These are phyloP conservation scores for Linyphia triangularis DNA, from an alignment of 2,888 invertebrate species.

Conservation along the genomic window DNA sequence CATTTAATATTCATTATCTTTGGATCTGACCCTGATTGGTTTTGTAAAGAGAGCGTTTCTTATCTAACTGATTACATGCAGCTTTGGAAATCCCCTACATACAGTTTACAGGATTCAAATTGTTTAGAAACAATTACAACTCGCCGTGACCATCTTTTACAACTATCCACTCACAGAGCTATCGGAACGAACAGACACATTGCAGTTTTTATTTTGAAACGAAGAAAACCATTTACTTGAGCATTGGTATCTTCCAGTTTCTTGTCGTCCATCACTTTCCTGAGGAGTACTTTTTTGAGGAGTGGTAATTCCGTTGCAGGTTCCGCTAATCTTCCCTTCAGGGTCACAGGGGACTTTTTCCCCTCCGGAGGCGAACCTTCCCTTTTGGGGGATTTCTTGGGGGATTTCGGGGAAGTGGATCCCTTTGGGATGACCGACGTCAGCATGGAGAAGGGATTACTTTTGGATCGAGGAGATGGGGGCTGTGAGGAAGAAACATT, in stretches of 20 bases:
- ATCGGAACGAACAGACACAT: not conserved
- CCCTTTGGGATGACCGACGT: slow-evolving; percentile 48
- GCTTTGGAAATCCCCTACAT: too few relatives aligned
- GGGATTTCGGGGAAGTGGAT: slow-evolving; percentile 48
- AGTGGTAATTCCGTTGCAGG: slow-evolving; percentile 59
- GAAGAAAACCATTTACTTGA: slow-evolving; percentile 11
- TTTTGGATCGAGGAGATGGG: slow-evolving; percentile 47
- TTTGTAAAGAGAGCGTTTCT: too few relatives aligned
- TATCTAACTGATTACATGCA: too few relatives aligned
- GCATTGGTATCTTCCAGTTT: slow-evolving; percentile 24
- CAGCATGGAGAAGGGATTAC: slow-evolving; percentile 41
- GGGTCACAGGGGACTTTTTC: slow-evolving; percentile 32
- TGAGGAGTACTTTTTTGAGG: slow-evolving; percentile 68
- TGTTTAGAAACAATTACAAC: too few relatives aligned
- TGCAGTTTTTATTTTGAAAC: not conserved
- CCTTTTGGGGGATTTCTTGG: slow-evolving; percentile 46
- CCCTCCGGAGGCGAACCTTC: not conserved
- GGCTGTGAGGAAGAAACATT: slow-evolving; percentile 18
- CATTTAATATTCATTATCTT: too few relatives aligned
- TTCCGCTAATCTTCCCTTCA: slow-evolving; percentile 39
- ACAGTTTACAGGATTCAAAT: too few relatives aligned
- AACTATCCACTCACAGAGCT: too few relatives aligned
- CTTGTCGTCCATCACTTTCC: slow-evolving; percentile 71
- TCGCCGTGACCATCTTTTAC: too few relatives aligned
- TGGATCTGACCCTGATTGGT: too few relatives aligned